Evolutionary conservation across 37 sponge, comb jelly and placozoan species (phyloP).

Genomic region (Halichondria panicea): DNA sequence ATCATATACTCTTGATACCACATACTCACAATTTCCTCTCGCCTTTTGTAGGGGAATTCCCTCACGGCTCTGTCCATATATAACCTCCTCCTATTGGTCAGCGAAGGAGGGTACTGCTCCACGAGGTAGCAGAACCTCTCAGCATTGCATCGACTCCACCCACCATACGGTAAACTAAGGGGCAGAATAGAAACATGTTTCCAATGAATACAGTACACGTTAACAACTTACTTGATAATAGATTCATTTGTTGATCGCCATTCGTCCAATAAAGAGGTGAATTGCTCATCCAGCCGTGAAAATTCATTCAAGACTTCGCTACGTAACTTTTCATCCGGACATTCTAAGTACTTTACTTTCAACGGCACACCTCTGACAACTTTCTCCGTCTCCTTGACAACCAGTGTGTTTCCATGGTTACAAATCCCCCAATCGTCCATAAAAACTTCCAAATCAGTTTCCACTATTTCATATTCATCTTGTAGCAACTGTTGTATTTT

Average conservation of each 20-base stretch:
- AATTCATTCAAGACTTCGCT: slow-evolving; percentile 31
- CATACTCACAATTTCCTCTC: slow-evolving; percentile 42
- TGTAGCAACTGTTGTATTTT: background rate
- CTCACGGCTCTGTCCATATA: slow-evolving; percentile 62
- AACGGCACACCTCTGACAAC: slow-evolving; percentile 16
- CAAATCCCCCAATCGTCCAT: background rate
- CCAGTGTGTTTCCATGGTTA: background rate
- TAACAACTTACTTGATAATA: background rate
- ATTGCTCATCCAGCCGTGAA: slow-evolving; percentile 8
- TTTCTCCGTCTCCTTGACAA: background rate
- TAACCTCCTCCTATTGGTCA: slow-evolving; percentile 22
- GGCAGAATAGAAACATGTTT: background rate
- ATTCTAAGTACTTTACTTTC: slow-evolving; percentile 1
- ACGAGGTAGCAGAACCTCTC: slow-evolving; percentile 26
- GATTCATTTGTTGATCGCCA: background rate
- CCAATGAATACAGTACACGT: background rate
- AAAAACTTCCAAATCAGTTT: background rate
- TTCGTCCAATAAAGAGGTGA: background rate
- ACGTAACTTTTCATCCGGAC: slow-evolving; percentile 17
- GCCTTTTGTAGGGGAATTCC: slow-evolving; percentile 49
- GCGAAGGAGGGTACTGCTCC: slow-evolving; percentile 51
- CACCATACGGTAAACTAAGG: slow-evolving; percentile 17
- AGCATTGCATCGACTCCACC: slow-evolving; percentile 48
- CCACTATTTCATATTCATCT: slow-evolving; percentile 3
- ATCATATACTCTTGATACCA: background rate